Evolutionary conservation across 2,888 invertebrate species (phyloP), one percentile per base, ranked within the genome.

Genomic region (Ormia ochracea): DNA sequence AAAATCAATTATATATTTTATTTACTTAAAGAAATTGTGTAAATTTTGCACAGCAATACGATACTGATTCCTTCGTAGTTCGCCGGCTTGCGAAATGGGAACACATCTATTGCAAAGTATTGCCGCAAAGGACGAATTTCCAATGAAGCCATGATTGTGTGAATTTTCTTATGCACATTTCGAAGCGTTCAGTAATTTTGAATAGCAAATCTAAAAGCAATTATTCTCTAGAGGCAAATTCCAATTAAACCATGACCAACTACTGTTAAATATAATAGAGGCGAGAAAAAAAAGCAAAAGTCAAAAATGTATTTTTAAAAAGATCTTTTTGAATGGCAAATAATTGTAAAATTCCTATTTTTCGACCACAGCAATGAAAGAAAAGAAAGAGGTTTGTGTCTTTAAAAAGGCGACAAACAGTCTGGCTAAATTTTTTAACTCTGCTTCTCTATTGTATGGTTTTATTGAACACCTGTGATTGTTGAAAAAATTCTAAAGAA

Each of bases 221-320:
- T 83, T 56, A 77, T 80, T 78, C 83, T 81, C 82, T 77, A 28
- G 59, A 80, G 82, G 41, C 76, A 52, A 81, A 76, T 73, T 48
- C 61, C 43, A 78, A 76, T 59, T 61, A 80, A 70, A 61, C 58
- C 74, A 54, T 68, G 65, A 70, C 61, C 69, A n/a, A 74, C 72
- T 72, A 50, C 61, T 74, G 10, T 38, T 56, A 9, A 3, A 9
- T n/a, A n/a, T n/a, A n/a, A n/a, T 3, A 7, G 36, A 21, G 6
- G 9, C 2, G 5, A 26, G 48, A 45, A 63, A n/a, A n/a, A 5
- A 23, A 14, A 23, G 21, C n/a, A 19, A 33, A 41, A 4, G 1
- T 4, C n/a, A 9, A 54, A 45, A 54, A 23, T 31, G 45, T 17
- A 23, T 56, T 33, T 36, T 61, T 54, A 43, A 50, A 45, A 45